phyloP scores from a whole-genome alignment of 1,140 invertebrate genomes.

The Leguminivora glycinivorella region DNA sequence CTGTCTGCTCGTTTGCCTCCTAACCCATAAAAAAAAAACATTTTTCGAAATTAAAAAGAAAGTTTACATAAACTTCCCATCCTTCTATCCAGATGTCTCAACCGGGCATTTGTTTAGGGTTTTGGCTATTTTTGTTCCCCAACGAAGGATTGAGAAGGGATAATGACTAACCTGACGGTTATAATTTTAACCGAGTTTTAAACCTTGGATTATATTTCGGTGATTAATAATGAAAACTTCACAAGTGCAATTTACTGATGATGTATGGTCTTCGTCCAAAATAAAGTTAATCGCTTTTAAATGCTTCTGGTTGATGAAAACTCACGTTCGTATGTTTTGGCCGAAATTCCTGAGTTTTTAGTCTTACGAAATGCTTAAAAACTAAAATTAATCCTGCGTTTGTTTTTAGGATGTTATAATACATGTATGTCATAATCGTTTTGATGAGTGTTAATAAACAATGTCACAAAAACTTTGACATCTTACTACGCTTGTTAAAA shows the following conservation, averaged over 20 bases:
- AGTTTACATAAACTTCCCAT: background rate
- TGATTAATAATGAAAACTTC: conserved; percentile 22
- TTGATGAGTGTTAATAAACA: background rate
- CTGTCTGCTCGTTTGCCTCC: too few species aligned
- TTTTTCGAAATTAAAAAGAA: background rate
- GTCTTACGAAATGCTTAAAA: background rate
- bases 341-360: background rate
- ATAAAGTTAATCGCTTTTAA: background rate
- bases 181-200: conserved; percentile 40
- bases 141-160: conserved; percentile 50
- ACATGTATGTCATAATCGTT: too few species aligned
- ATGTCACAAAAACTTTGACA: background rate
- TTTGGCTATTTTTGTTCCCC: conserved; percentile 20
- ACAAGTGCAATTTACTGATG: conserved; percentile 21
- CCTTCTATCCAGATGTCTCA: background rate
- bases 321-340: background rate
- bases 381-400: too few species aligned
- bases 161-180: conserved; percentile 50
- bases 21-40: too few species aligned
- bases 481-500: background rate
- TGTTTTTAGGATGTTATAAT: too few species aligned
- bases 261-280: background rate
- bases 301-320: background rate
- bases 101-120: conserved; percentile 20
- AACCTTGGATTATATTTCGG: conserved; percentile 2